Evolutionary conservation across 2,797 vertebrate species (phyloP).

Genomic region (Phataginus tetradactyla): DNA sequence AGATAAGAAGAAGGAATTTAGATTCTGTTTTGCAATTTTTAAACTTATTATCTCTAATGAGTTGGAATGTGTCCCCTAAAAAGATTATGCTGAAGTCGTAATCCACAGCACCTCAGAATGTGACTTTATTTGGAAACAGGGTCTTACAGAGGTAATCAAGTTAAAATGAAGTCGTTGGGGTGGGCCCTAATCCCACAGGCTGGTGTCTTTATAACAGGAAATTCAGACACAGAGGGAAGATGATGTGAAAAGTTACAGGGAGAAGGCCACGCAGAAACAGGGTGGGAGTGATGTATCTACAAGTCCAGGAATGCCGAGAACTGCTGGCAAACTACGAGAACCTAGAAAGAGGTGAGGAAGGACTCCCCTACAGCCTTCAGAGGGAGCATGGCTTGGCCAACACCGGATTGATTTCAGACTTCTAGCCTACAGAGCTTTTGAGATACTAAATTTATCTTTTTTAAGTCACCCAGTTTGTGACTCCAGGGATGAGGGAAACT

Average conservation of each 20-base stretch:
- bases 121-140: background rate
- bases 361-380: background rate
- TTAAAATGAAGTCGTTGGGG: background rate
- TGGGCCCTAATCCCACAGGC: background rate
- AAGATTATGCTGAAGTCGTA: background rate
- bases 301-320: background rate
- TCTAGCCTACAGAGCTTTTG: background rate
- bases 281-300: rapidly evolving
- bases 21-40: background rate
- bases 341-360: background rate
- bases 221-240: background rate
- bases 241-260: background rate
- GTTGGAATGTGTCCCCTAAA: background rate
- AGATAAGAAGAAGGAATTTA: background rate
- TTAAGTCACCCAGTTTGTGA: background rate
- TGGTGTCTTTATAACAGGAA: background rate
- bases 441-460: background rate
- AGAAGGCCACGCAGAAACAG: rapidly evolving
- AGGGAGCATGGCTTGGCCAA: background rate
- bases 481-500: background rate
- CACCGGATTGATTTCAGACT: background rate
- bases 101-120: background rate
- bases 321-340: background rate
- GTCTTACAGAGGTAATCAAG: background rate
- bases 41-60: background rate